Percentiles rank a stretch among this genome's conserved stretches.
These are phyloP conservation scores for Dryas iulia DNA, from an alignment of 1,140 invertebrate species.

Conservation along the genomic window DNA sequence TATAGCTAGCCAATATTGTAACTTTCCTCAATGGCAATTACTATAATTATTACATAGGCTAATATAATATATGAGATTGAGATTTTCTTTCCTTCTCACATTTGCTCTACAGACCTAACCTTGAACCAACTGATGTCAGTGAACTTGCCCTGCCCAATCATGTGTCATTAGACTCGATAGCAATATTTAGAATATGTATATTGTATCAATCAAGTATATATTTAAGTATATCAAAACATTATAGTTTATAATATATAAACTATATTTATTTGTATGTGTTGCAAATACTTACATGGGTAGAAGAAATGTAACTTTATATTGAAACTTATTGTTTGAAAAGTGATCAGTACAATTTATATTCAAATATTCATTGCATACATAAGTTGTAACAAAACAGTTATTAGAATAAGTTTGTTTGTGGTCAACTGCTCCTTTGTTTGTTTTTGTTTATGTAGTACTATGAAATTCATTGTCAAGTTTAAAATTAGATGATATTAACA, in stretches of 20 bases:
- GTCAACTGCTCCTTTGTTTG: slow-evolving; percentile 12
- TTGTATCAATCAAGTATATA: too few species aligned
- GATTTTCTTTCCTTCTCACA: neutral
- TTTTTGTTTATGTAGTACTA: slow-evolving; percentile 11
- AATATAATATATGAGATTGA: neutral
- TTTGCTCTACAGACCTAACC: slow-evolving; percentile 8
- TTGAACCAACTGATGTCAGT: slow-evolving; percentile 6
- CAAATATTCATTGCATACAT: neutral
- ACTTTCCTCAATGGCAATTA: neutral
- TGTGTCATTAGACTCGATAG: slow-evolving; percentile 10
- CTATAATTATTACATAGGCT: too few species aligned
- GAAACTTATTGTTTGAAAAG: neutral
- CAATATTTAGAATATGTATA: neutral
- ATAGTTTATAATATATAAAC: too few species aligned
- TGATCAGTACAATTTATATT: neutral
- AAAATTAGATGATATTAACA: slow-evolving; percentile 19
- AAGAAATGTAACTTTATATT: neutral
- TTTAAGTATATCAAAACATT: too few species aligned
- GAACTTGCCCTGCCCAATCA: slow-evolving; percentile 10
- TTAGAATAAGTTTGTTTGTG: slow-evolving; percentile 2
- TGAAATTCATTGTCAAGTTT: slow-evolving; percentile 25
- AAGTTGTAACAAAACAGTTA: neutral
- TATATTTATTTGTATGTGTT: too few species aligned
- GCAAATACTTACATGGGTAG: too few species aligned
- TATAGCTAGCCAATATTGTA: neutral